These are phyloP conservation scores for Apogon talboti DNA, from an alignment of 2,797 vertebrate genomes.

Conservation along the genomic window DNA sequence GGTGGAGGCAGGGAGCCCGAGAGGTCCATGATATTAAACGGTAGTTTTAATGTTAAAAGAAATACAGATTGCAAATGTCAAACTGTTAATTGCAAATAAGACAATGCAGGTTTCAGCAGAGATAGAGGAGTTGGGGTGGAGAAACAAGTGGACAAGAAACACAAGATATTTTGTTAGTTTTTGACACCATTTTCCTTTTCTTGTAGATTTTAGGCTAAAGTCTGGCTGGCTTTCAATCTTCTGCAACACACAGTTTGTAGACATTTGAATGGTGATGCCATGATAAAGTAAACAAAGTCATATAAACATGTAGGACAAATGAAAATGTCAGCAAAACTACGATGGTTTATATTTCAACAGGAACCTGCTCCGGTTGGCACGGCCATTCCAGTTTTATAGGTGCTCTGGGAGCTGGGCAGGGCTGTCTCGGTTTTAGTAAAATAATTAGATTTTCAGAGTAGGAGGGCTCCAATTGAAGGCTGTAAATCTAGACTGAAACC, in stretches of 20 bases:
- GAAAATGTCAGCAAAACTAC: slow-evolving; percentile 57
- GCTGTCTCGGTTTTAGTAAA: slow-evolving; percentile 61
- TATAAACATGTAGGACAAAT: slow-evolving; percentile 62
- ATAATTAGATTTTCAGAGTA: slow-evolving; percentile 69
- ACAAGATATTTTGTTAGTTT: slow-evolving; percentile 49
- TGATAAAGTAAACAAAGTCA: slow-evolving; percentile 57
- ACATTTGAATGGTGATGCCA: slow-evolving; percentile 39
- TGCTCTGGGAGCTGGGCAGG: slow-evolving; percentile 40
- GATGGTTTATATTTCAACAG: slow-evolving; percentile 59
- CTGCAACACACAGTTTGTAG: slow-evolving; percentile 24
- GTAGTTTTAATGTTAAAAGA: slow-evolving; percentile 4
- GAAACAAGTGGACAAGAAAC: slow-evolving; percentile 31
- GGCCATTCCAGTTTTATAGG: slow-evolving; percentile 58
- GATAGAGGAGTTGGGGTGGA: slow-evolving; percentile 3
- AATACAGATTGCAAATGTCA: slow-evolving; percentile 2
- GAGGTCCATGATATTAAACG: slow-evolving; percentile 73
- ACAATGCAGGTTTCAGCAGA: slow-evolving; percentile 13
- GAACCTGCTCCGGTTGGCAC: slow-evolving; percentile 54
- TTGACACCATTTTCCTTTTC: slow-evolving; percentile 7
- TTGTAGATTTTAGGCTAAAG: not conserved
- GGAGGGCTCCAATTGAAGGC: slow-evolving; percentile 46
- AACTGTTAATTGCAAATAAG: slow-evolving; percentile 26
- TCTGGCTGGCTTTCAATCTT: slow-evolving; percentile 9
- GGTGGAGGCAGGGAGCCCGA: slow-evolving; percentile 72
- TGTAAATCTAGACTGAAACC: slow-evolving; percentile 60